These are phyloP conservation scores for Procambarus virginalis DNA, from an alignment of 1,140 invertebrate genomes.

Conservation along the genomic window DNA sequence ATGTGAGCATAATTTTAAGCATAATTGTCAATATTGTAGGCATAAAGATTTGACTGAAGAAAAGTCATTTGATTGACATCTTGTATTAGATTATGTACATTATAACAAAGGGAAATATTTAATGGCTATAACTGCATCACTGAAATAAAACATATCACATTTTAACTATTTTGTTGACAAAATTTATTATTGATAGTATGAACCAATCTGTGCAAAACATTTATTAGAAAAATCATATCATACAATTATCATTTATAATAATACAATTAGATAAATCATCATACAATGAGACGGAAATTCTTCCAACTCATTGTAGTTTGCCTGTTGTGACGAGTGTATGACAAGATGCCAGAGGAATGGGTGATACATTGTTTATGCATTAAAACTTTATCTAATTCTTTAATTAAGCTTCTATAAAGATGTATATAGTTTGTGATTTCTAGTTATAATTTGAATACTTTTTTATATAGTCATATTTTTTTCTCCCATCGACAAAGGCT, in stretches of 20 bases:
- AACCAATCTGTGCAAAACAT: too few relatives aligned
- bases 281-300: not conserved
- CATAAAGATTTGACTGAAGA: not conserved
- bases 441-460: constrained; percentile 62
- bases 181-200: too few relatives aligned
- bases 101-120: not conserved
- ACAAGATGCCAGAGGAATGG: not conserved
- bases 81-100: not conserved
- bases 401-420: constrained; percentile 43
- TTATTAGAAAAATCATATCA: too few relatives aligned
- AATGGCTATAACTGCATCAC: not conserved
- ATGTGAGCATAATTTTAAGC: not conserved
- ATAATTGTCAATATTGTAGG: not conserved
- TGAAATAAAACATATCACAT: not conserved
- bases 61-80: not conserved
- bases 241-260: too few relatives aligned
- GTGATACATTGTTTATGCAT: constrained; percentile 5
- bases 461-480: constrained; percentile 49
- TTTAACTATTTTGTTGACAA: not conserved
- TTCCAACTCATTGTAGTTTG: constrained; percentile 7
- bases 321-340: not conserved
- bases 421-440: constrained; percentile 57
- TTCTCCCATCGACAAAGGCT: not conserved
- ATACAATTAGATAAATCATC: too few relatives aligned
- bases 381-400: constrained; percentile 15